Percentiles rank a stretch among this genome's conserved stretches.
phyloP scores from a whole-genome alignment of 2,888 invertebrate species.

The Danaus chrysippus region DNA sequence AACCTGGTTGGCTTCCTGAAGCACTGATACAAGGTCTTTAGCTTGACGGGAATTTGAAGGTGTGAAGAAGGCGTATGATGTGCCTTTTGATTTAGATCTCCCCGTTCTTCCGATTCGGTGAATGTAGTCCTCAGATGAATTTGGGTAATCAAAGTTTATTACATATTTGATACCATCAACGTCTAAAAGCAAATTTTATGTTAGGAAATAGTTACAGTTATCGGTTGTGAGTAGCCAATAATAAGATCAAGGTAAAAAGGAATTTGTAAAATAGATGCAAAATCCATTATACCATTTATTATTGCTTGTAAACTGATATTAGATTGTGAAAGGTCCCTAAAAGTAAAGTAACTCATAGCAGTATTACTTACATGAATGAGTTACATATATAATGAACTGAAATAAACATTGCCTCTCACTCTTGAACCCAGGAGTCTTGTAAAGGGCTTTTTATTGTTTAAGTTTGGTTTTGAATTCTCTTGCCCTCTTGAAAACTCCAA shows the following conservation, averaged over 20 bases:
- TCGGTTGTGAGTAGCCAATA: not conserved
- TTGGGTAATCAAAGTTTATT: slow-evolving; percentile 97
- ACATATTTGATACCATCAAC: slow-evolving; percentile 98
- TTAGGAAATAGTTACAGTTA: not conserved
- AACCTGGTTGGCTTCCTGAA: slow-evolving; percentile 94
- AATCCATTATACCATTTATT: slow-evolving; percentile 32
- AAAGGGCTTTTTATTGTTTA: slow-evolving; percentile 52
- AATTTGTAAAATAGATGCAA: slow-evolving; percentile 16
- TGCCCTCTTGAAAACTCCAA: slow-evolving; percentile 73
- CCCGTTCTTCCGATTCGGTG: slow-evolving; percentile 97
- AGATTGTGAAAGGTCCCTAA: slow-evolving; percentile 28
- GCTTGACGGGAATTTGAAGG: slow-evolving; percentile 92
- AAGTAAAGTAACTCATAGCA: slow-evolving; percentile 63
- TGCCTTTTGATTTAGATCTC: slow-evolving; percentile 90
- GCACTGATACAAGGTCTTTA: slow-evolving; percentile 91
- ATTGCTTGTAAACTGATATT: slow-evolving; percentile 10
- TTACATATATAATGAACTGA: slow-evolving; percentile 67
- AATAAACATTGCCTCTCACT: slow-evolving; percentile 75
- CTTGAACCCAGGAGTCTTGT: slow-evolving; percentile 75
- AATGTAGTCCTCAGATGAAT: slow-evolving; percentile 96
- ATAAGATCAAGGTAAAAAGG: slow-evolving; percentile 7
- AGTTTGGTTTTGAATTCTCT: slow-evolving; percentile 42
- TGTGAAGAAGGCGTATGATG: slow-evolving; percentile 97
- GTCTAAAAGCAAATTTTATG: slow-evolving; percentile 80
- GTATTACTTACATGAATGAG: slow-evolving; percentile 75